Base-by-base conservation (phyloP, 2,113 vertebrate species). In the Tragulus kanchil region DNA sequence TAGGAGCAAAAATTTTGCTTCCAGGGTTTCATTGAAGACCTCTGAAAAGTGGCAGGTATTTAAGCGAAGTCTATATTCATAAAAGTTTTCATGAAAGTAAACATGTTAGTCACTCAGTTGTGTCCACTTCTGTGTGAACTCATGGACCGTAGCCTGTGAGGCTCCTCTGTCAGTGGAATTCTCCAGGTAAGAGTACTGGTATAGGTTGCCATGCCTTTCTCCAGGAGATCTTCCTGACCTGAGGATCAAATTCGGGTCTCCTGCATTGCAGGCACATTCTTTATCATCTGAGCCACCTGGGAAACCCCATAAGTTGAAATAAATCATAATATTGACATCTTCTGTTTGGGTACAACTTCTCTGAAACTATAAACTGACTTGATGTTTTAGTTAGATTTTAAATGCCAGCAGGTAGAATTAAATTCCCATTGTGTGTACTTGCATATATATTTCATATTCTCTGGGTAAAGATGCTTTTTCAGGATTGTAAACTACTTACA, bases 341-440 rank as follows among this genome's bases (percentile, higher is more conserved):
- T 59, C 50, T 93, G 31, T 85, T 83, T 86, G 56, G 3, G 2
- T 1, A 50, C 23, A 89, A 62, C 19, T 89, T 56, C 26, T 81
- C 5, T 94, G 79, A 89, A 84, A 83, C 28, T 36, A 86, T 84
- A 92, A 12, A 94, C 11, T 52, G 10, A 86, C 21, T 42, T 50
- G n/a, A 95, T 11, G 12, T 91, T 95, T 94, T 56, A 62, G 5
- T 78, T 90, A 61, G 6, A 79, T 91, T 97, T 95, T 59, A 95
- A 96, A 95, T 95, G 4, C 50, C 56, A 26, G 8, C 69, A 81
- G 8, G 4, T 62, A 89, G 36, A 75, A 91, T 79, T 88, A 93
- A 88, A 62, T 86, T 8, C 19, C 19, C 9, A 79, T 1, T 77
- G 7, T 65, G n/a, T 69, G 1, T 23, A 91, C 26, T 14, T 86